Evolutionary conservation across 2,888 invertebrate genomes (phyloP).

Genomic region (Arenicola marina): DNA sequence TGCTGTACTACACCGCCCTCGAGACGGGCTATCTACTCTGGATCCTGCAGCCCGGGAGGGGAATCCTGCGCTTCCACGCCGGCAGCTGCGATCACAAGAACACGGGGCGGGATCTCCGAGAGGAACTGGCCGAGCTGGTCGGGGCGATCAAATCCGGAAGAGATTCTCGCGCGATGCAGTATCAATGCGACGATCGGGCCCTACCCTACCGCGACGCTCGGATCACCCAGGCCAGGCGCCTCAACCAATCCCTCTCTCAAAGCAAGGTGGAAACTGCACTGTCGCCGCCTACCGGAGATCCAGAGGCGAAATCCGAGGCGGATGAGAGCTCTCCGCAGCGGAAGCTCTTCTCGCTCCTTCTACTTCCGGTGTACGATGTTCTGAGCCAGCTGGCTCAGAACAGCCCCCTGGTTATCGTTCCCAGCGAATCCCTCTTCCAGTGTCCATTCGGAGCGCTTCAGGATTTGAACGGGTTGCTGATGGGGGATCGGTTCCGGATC

Average conservation of each 20-base stretch:
- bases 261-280: background rate
- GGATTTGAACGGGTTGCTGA: slow-evolving; percentile 36
- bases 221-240: background rate
- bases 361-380: slow-evolving; percentile 51
- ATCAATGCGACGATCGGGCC: slow-evolving; percentile 45
- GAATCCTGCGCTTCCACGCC: slow-evolving; percentile 19
- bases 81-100: background rate
- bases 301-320: background rate
- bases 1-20: slow-evolving; percentile 52
- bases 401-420: slow-evolving; percentile 48
- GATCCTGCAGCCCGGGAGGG: slow-evolving; percentile 51
- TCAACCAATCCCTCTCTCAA: background rate
- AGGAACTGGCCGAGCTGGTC: slow-evolving; percentile 1
- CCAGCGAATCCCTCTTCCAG: slow-evolving; percentile 47
- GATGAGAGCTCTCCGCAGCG: slow-evolving; percentile 37
- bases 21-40: slow-evolving; percentile 45
- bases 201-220: background rate
- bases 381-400: slow-evolving; percentile 41
- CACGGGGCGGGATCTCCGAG: background rate
- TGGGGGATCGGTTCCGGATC: slow-evolving; percentile 39
- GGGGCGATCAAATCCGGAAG: slow-evolving; percentile 4
- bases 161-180: slow-evolving; percentile 7
- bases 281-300: background rate
- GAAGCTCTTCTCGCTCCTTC: slow-evolving; percentile 46
- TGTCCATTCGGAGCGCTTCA: slow-evolving; percentile 49